phyloP scores from a whole-genome alignment of 2,113 vertebrate species.

The Tachysurus fulvidraco region DNA sequence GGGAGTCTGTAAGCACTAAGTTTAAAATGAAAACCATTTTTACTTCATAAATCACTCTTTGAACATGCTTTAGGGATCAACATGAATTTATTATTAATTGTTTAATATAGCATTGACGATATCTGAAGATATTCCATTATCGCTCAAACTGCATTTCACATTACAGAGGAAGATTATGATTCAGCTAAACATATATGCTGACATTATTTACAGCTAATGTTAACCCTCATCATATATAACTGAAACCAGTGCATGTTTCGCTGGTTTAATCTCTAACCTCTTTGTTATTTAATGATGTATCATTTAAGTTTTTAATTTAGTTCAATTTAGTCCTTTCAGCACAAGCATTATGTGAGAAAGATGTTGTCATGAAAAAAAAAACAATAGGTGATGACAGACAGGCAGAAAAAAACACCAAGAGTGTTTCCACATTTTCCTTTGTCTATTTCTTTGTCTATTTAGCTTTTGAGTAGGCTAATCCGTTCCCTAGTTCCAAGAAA shows the following conservation, averaged over 20 bases:
- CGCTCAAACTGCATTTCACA: not conserved
- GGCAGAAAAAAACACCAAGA: slow-evolving; percentile 38
- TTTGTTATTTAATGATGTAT: not conserved
- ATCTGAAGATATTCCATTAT: not conserved
- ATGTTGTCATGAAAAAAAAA: slow-evolving; percentile 35
- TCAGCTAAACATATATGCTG: not conserved
- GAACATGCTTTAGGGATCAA: not conserved
- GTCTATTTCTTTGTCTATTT: slow-evolving; percentile 53
- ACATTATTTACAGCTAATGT: not conserved
- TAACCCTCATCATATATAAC: not conserved
- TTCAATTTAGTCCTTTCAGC: slow-evolving; percentile 27
- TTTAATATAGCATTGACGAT: not conserved
- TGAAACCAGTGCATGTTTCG: not conserved
- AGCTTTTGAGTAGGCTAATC: slow-evolving; percentile 38
- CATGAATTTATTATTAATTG: no score
- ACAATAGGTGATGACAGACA: slow-evolving; percentile 33
- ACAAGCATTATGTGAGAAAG: slow-evolving; percentile 36
- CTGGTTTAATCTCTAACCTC: slow-evolving; percentile 7
- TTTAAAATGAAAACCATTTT: not conserved
- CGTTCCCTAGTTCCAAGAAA: slow-evolving; percentile 11
- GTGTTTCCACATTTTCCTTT: slow-evolving; percentile 25
- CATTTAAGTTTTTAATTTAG: no score
- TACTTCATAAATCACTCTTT: not conserved
- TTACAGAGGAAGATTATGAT: not conserved
- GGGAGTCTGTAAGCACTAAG: not conserved